phyloP scores from a whole-genome alignment of 2,888 invertebrate species.

The Miltochrista miniata region DNA sequence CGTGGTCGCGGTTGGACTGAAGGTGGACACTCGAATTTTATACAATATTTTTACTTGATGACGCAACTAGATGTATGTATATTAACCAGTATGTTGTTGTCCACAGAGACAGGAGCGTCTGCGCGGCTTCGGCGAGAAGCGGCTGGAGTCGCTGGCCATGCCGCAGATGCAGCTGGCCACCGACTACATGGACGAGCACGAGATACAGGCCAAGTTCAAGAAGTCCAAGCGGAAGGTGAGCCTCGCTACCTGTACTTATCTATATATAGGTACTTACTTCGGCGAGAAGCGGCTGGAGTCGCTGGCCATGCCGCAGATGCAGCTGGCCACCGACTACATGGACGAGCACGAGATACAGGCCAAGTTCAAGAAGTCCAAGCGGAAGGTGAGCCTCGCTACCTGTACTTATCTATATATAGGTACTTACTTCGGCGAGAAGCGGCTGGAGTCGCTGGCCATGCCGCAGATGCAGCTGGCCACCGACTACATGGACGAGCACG shows the following conservation, averaged over 20 bases:
- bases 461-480: conserved; percentile 89
- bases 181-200: conserved; percentile 94
- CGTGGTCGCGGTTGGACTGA: no score
- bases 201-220: conserved; percentile 93
- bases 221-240: conserved; percentile 93
- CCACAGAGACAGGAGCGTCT: conserved; percentile 54
- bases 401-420: no score
- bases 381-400: no score
- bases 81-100: neutral
- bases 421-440: conserved; percentile 79
- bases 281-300: conserved; percentile 87
- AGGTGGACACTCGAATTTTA: no score
- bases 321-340: conserved; percentile 94
- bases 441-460: conserved; percentile 88
- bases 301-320: conserved; percentile 86
- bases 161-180: conserved; percentile 89
- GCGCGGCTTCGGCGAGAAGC: conserved; percentile 75
- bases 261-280: no score
- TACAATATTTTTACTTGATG: no score
- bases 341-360: conserved; percentile 91
- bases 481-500: conserved; percentile 94
- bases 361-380: conserved; percentile 95
- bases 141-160: conserved; percentile 88
- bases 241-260: no score
- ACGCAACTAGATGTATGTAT: no score